Conservation (phyloP, 2,888 invertebrate genomes). For the Empis stercorea region DNA sequence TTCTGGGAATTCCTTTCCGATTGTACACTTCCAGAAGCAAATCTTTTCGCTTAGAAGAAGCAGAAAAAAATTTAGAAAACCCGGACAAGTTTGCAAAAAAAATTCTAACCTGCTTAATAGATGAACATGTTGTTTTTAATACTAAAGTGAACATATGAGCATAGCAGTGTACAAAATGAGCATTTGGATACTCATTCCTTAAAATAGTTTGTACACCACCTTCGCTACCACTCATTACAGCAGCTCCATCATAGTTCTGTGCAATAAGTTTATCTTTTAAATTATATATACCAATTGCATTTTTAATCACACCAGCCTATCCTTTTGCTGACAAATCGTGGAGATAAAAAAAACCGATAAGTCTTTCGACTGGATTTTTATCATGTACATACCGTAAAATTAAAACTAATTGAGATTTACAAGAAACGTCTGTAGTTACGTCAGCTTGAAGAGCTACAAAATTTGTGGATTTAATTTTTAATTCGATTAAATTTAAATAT, state of each 20-base stretch:
- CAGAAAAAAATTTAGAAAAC: background rate
- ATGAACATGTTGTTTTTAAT: background rate
- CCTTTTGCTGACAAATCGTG: too few relatives aligned
- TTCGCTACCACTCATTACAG: background rate
- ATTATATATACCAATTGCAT: background rate
- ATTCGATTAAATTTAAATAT: background rate
- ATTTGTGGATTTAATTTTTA: background rate
- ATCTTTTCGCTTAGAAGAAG: background rate
- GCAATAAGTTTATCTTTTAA: background rate
- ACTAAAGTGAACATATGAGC: background rate
- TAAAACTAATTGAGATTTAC: background rate
- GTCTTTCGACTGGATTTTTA: too few relatives aligned
- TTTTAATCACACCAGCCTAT: background rate
- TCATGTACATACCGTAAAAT: background rate
- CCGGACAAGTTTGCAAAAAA: background rate
- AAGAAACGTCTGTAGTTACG: background rate
- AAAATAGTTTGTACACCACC: background rate
- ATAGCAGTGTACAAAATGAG: background rate
- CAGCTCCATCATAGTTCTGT: constrained; percentile 1
- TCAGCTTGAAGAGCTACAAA: background rate
- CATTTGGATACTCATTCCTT: background rate
- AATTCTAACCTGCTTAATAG: background rate
- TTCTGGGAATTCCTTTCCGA: background rate
- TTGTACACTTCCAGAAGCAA: background rate
- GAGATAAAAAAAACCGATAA: too few relatives aligned